Evolutionary conservation across 2,797 vertebrate species (phyloP).

Genomic region (Anguilla anguilla): DNA sequence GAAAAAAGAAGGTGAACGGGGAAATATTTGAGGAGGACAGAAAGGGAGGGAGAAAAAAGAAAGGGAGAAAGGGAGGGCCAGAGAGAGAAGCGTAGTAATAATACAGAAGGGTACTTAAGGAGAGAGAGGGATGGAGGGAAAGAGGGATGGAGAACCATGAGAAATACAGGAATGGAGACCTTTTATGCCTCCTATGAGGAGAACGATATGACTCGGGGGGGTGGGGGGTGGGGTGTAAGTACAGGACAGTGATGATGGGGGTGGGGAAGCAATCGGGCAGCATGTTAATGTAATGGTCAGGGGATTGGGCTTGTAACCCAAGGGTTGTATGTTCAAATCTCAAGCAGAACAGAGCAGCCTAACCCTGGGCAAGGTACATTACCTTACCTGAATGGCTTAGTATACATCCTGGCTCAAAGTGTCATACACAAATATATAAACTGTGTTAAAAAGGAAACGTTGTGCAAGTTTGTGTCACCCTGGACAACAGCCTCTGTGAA

Average conservation of each 20-base stretch:
- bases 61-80: slow-evolving; percentile 27
- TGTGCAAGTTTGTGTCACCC: no score
- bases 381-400: no score
- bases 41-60: slow-evolving; percentile 35
- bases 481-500: neutral
- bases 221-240: neutral
- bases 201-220: slow-evolving; percentile 37
- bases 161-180: neutral
- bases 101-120: slow-evolving; percentile 40
- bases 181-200: neutral
- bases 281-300: no score
- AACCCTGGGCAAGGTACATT: no score
- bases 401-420: no score
- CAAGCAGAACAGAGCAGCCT: no score
- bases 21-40: slow-evolving; percentile 24
- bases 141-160: slow-evolving; percentile 4
- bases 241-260: slow-evolving; percentile 45
- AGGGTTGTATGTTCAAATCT: neutral
- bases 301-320: no score
- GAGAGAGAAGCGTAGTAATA: slow-evolving; percentile 31
- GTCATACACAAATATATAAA: neutral
- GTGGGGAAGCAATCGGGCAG: neutral
- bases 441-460: no score
- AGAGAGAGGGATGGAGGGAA: slow-evolving; percentile 52
- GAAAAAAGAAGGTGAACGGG: neutral